A percentile compares a stretch with the other conserved stretches of the same genome.
Conservation (phyloP, 2,113 vertebrate genomes). For the Brachyistius frenatus region DNA sequence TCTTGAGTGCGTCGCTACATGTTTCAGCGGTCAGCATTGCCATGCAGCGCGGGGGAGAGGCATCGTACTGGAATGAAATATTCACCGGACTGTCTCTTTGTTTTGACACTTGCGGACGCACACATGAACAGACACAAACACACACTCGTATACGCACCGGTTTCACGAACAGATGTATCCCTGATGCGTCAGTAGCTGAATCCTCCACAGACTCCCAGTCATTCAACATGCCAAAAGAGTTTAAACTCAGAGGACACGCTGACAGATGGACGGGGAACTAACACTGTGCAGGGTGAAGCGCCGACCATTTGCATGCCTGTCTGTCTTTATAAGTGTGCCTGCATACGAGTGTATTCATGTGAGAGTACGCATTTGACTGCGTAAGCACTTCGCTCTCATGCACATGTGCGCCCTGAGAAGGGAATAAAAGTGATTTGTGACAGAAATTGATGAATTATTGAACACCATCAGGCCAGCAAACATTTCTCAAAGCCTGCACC, state of each 20-base stretch:
- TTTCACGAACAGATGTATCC: slow-evolving; percentile 58
- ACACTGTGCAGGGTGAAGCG: slow-evolving; percentile 21
- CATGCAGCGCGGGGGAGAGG: slow-evolving; percentile 38
- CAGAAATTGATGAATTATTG: slow-evolving; percentile 72
- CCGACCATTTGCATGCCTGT: not conserved
- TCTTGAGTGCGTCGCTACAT: slow-evolving; percentile 22
- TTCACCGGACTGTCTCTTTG: slow-evolving; percentile 70
- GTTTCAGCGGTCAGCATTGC: slow-evolving; percentile 61
- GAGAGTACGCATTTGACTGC: not conserved
- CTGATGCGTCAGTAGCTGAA: slow-evolving; percentile 57
- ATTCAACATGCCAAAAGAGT: slow-evolving; percentile 55
- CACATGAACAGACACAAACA: slow-evolving; percentile 33
- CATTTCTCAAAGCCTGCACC: slow-evolving; percentile 26
- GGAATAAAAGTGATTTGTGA: slow-evolving; percentile 60
- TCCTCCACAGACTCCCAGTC: slow-evolving; percentile 54
- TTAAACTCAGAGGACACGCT: slow-evolving; percentile 49
- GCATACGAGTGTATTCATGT: not conserved
- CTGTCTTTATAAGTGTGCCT: not conserved
- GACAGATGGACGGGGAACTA: slow-evolving; percentile 47
- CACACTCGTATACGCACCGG: slow-evolving; percentile 33
- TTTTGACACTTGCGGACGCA: slow-evolving; percentile 65
- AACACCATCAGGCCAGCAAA: slow-evolving; percentile 44
- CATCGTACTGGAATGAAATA: slow-evolving; percentile 67
- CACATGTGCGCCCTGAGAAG: slow-evolving; percentile 26
- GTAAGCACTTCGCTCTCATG: slow-evolving; percentile 22